A percentile compares a stretch with the other conserved stretches of the same genome.
These are phyloP conservation scores for Cygnus atratus DNA, from an alignment of 2,113 vertebrate species.

Conservation along the genomic window DNA sequence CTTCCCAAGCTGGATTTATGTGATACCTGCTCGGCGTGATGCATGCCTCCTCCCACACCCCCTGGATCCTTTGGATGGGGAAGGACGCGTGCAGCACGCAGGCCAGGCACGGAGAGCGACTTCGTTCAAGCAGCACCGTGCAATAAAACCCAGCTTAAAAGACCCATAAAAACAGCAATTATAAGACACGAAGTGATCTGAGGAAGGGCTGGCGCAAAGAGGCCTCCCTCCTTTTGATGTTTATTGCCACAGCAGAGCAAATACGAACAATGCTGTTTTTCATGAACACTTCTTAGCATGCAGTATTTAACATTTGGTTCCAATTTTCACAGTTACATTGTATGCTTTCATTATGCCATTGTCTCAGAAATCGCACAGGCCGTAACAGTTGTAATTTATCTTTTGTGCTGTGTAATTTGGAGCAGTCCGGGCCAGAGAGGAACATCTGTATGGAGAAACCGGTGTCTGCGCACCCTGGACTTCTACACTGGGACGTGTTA, in stretches of 20 bases:
- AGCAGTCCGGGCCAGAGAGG: constrained; percentile 70
- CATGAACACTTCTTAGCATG: constrained; percentile 25
- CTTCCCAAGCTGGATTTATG: background rate
- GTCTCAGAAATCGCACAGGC: constrained; percentile 72
- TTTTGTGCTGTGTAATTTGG: constrained; percentile 78
- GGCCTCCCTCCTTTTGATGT: constrained; percentile 73
- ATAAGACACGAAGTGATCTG: background rate
- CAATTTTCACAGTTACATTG: constrained; percentile 75
- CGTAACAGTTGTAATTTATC: constrained; percentile 75
- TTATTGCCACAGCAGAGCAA: constrained; percentile 53
- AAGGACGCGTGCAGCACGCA: background rate
- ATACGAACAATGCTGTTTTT: constrained; percentile 52
- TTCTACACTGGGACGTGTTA: constrained; percentile 66
- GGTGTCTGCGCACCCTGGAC: constrained; percentile 56
- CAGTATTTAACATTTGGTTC: constrained; percentile 74
- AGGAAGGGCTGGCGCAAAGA: constrained; percentile 49
- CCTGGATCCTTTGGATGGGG: background rate
- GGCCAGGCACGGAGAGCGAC: background rate
- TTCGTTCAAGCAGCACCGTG: background rate
- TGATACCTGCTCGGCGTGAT: background rate
- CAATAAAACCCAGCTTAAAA: constrained; percentile 46
- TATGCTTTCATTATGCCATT: constrained; percentile 73
- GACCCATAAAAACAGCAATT: constrained; percentile 32
- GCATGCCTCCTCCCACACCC: background rate
- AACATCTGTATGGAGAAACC: constrained; percentile 77